phyloP scores from a whole-genome alignment of 1,140 invertebrate species.

The Neuroterus valhalla region DNA sequence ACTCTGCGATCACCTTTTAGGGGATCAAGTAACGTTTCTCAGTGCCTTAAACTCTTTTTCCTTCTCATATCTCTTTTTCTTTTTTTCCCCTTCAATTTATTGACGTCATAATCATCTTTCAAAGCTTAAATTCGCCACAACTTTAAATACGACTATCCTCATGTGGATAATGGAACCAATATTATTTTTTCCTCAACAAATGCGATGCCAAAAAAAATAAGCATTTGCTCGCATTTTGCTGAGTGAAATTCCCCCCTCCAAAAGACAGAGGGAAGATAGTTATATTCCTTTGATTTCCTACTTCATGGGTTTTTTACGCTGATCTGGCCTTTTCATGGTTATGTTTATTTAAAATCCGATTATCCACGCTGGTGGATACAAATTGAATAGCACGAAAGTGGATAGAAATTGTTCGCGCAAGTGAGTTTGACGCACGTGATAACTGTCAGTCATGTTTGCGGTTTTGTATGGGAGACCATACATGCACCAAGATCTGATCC shows the following conservation, averaged over 20 bases:
- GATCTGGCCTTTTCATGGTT: neutral
- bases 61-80: constrained; percentile 5
- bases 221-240: too few relatives aligned
- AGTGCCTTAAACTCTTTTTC: constrained; percentile 24
- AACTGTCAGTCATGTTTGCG: constrained; percentile 39
- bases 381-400: neutral
- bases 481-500: constrained; percentile 44
- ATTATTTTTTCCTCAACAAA: neutral
- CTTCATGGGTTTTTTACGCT: too few relatives aligned
- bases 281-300: too few relatives aligned
- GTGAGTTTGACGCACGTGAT: constrained; percentile 18
- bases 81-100: constrained; percentile 13
- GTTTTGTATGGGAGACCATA: constrained; percentile 30
- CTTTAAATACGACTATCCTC: neutral
- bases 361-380: neutral
- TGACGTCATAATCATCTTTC: constrained; percentile 31
- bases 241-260: too few relatives aligned
- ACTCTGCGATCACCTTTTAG: constrained; percentile 42
- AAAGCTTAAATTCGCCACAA: constrained; percentile 20
- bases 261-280: too few relatives aligned
- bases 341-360: neutral
- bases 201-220: neutral
- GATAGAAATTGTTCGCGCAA: constrained; percentile 13
- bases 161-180: neutral
- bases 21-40: constrained; percentile 35